Conservation (phyloP, 2,797 vertebrate species). For the Fistularia commersonii region DNA sequence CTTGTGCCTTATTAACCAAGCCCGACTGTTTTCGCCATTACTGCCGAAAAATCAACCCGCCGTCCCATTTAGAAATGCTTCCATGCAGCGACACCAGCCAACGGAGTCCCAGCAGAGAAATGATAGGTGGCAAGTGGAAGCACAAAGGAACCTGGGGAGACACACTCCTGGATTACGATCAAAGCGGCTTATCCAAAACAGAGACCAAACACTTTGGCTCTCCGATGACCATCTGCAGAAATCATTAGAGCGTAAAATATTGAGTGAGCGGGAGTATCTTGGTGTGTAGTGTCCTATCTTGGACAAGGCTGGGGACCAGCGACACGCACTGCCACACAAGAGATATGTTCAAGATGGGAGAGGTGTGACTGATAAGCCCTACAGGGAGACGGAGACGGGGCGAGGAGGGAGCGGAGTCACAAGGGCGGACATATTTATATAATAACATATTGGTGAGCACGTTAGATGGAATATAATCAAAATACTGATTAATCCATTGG, state of each 20-base stretch:
- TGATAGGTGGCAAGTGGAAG: conserved; percentile 23
- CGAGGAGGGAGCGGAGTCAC: conserved; percentile 3
- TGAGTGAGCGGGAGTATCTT: conserved; percentile 41
- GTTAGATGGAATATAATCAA: no score
- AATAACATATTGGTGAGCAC: no score
- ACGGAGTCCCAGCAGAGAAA: conserved; percentile 22
- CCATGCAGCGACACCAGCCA: conserved; percentile 25
- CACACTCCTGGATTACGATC: conserved; percentile 36
- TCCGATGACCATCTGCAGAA: conserved; percentile 24
- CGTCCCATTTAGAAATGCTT: conserved; percentile 19
- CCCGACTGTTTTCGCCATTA: conserved; percentile 23
- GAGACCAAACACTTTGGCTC: conserved; percentile 37
- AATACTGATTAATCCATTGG: no score
- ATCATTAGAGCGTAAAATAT: conserved; percentile 50
- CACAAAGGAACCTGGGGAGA: conserved; percentile 54
- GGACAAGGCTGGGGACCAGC: conserved; percentile 44
- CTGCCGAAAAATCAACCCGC: conserved; percentile 13
- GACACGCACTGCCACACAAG: conserved; percentile 46
- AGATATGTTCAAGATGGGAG: conserved; percentile 59
- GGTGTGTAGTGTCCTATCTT: conserved; percentile 57
- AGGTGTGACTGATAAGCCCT: conserved; percentile 56
- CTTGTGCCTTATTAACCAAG: conserved; percentile 11
- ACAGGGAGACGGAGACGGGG: conserved; percentile 8
- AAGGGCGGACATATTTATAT: no score
- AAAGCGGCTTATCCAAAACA: conserved; percentile 27